Evolutionary conservation across 1,140 invertebrate genomes (phyloP), one percentile per base, ranked within the genome.

Genomic region (Eupristina koningsbergeri): DNA sequence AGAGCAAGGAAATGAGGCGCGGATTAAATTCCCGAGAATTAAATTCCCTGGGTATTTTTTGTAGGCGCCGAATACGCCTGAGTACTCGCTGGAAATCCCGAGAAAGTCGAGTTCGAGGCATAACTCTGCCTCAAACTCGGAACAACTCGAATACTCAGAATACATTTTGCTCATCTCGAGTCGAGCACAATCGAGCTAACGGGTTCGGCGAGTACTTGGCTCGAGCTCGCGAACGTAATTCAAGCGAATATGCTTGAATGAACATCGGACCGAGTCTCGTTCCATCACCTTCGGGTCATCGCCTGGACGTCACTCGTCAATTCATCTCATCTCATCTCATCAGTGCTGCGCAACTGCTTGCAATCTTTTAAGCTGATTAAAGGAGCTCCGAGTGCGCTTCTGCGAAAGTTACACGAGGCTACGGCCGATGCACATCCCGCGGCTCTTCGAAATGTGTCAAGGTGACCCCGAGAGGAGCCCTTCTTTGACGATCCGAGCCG

Each of bases 351-450:
- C 22, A 29, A 8, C 2, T 26, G 58, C 26, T 26, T 26, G 58
- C 26, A 61, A 61, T 61, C 58, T 61, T n/a, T 61, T 61, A 61
- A n/a, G 58, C 58, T 8, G 58, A 61, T 61, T 61, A 61, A 61
- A 50, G 13, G 17, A 15, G 17, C 7, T 15, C 2, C 22, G 58
- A 26, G 17, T n/a, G 58, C 58, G 58, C 7, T 50, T 50, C 58
- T 26, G 58, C 6, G 58, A 61, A 26, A 61, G 26, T 61, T 6
- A 29, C 17, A 0, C 26, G 15, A 9, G 47, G 15, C 47, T 7
- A 8, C 2, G 58, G 58, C 3, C 3, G n/a, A 22, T 3, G 26
- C 58, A n/a, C 58, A n/a, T 61, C 58, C n/a, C 58, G 17, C 22
- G 26, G 26, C 3, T 26, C 7, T 11, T 6, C 58, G 7, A 61